Conservation (phyloP, 1,140 invertebrate species). For the Drosophila equinoxialis region DNA sequence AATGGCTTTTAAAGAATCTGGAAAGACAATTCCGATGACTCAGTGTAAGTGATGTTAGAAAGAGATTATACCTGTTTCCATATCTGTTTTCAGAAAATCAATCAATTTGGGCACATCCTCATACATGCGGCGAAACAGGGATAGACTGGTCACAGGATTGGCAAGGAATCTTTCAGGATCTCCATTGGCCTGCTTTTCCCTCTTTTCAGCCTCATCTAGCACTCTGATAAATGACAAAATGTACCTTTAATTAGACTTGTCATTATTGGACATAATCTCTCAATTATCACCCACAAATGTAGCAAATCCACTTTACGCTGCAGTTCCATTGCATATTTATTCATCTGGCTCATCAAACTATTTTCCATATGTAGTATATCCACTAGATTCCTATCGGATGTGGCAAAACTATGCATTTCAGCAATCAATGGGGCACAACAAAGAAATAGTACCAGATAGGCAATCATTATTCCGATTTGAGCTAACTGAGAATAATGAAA, state of each 20-base stretch:
- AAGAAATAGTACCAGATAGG: slow-evolving; percentile 28
- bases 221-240: background rate
- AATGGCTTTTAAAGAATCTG: slow-evolving; percentile 27
- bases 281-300: slow-evolving; percentile 10
- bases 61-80: slow-evolving; percentile 7
- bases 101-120: slow-evolving; percentile 28
- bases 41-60: background rate
- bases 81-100: slow-evolving; percentile 1
- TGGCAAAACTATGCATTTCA: slow-evolving; percentile 15
- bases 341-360: slow-evolving; percentile 30
- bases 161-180: slow-evolving; percentile 35
- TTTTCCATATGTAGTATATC: slow-evolving; percentile 43
- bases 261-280: no score
- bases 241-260: background rate
- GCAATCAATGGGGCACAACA: background rate
- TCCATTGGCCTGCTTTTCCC: background rate
- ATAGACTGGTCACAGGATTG: slow-evolving; percentile 49
- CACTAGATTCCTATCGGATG: slow-evolving; percentile 28
- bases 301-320: slow-evolving; percentile 21
- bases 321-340: slow-evolving; percentile 20
- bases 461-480: background rate
- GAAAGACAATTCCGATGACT: background rate
- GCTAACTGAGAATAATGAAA: background rate
- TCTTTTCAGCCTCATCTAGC: slow-evolving; percentile 14
- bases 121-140: slow-evolving; percentile 54